Conservation (phyloP, 2,797 vertebrate species). For the Neosalanx taihuensis region DNA sequence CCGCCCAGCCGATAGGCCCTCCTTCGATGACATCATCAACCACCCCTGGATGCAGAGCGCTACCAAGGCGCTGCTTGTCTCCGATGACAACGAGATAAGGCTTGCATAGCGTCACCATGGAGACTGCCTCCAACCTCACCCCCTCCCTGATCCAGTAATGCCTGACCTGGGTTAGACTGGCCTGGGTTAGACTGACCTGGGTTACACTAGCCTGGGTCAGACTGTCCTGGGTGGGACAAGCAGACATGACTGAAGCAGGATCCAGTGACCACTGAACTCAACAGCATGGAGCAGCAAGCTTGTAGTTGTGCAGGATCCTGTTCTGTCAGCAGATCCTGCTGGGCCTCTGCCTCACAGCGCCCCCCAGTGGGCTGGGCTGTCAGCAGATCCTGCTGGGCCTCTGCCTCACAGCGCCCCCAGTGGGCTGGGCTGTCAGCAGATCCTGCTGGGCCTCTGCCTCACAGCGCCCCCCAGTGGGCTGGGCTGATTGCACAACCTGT, state of each 20-base stretch:
- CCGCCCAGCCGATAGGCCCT: slow-evolving; percentile 85
- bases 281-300: too few relatives aligned
- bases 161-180: background rate
- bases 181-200: slow-evolving; percentile 15
- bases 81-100: slow-evolving; percentile 80
- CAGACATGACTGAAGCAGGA: background rate
- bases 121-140: slow-evolving; percentile 65
- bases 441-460: too few relatives aligned
- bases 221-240: background rate
- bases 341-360: too few relatives aligned
- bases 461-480: too few relatives aligned
- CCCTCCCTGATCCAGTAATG: slow-evolving; percentile 51
- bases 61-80: slow-evolving; percentile 65
- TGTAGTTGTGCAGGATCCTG: too few relatives aligned
- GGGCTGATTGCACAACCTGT: too few relatives aligned
- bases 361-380: too few relatives aligned
- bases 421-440: too few relatives aligned
- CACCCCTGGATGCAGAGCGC: slow-evolving; percentile 88
- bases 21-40: slow-evolving; percentile 88
- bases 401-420: too few relatives aligned
- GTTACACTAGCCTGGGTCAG: background rate
- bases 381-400: too few relatives aligned
- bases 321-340: too few relatives aligned
- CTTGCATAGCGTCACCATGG: slow-evolving; percentile 85
- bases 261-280: background rate